Evolutionary conservation across 2,113 vertebrate species (phyloP).

Genomic region (Bungarus multicinctus): DNA sequence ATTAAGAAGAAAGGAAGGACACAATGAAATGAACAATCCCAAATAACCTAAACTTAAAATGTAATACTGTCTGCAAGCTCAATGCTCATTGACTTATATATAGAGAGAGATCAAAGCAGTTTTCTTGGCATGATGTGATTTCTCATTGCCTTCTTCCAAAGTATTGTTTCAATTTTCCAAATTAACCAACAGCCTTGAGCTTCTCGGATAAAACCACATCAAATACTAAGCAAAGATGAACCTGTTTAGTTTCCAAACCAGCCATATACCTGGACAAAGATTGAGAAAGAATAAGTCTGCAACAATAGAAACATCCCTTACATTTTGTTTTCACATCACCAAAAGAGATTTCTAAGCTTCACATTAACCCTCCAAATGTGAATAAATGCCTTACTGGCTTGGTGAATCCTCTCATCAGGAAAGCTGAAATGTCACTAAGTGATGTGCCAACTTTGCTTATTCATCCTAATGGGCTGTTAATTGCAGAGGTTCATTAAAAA

Average conservation of each 20-base stretch:
- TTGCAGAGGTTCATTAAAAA: slow-evolving; percentile 49
- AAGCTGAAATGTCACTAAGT: slow-evolving; percentile 20
- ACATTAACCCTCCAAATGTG: slow-evolving; percentile 14
- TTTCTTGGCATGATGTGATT: neutral
- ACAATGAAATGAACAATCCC: neutral
- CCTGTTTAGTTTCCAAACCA: neutral
- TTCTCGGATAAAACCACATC: neutral
- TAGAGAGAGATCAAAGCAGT: neutral
- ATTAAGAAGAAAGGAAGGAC: neutral
- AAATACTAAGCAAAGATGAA: neutral
- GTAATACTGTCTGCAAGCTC: neutral
- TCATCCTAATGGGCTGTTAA: slow-evolving; percentile 59
- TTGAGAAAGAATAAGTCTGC: neutral
- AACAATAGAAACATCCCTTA: neutral
- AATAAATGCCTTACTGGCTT: slow-evolving; percentile 12
- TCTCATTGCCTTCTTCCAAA: neutral
- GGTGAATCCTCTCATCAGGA: slow-evolving; percentile 21
- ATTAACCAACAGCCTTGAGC: neutral
- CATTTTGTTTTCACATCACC: neutral
- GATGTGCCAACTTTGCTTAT: slow-evolving; percentile 52
- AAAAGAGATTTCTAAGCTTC: neutral
- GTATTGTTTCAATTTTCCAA: neutral
- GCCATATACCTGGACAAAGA: neutral
- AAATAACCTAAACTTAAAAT: neutral
- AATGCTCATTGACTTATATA: neutral